Percentiles rank a stretch among this genome's conserved stretches.
These are phyloP conservation scores for Tetraodon nigroviridis DNA, from an alignment of 2,113 vertebrate species.

Conservation along the genomic window DNA sequence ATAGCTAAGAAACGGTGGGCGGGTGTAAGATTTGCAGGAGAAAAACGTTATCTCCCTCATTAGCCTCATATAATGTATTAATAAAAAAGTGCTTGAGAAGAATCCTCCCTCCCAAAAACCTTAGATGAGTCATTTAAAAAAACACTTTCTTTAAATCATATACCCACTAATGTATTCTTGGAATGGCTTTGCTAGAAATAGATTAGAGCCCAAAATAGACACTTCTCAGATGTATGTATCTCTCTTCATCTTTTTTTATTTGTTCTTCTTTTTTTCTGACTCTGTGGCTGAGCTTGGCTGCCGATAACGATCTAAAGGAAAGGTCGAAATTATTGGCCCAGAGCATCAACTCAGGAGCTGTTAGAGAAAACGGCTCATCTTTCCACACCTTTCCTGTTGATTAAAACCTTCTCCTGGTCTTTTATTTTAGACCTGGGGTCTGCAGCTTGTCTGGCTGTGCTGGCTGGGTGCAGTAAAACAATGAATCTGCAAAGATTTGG, in stretches of 20 bases:
- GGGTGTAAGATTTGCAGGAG: too few species aligned
- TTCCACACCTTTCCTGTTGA: conserved; percentile 11
- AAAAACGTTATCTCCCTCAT: too few species aligned
- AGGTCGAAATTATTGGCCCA: conserved; percentile 13
- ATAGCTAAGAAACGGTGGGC: too few species aligned
- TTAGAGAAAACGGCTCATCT: conserved; percentile 6
- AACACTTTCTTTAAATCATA: background rate
- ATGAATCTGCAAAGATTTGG: too few species aligned
- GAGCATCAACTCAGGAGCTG: conserved; percentile 11
- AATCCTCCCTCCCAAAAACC: too few species aligned
- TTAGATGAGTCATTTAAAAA: too few species aligned
- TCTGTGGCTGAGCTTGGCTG: background rate
- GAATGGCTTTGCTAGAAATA: background rate
- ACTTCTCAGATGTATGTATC: background rate
- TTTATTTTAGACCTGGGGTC: too few species aligned
- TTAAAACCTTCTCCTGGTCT: conserved; percentile 36
- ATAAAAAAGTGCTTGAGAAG: too few species aligned
- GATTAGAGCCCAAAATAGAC: background rate
- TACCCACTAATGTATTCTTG: background rate
- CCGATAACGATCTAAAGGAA: conserved; percentile 2
- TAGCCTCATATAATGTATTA: too few species aligned
- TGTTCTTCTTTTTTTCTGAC: background rate
- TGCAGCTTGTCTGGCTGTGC: too few species aligned
- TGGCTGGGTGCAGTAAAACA: conserved; percentile 11
- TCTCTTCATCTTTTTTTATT: background rate